Evolutionary conservation across 2,888 invertebrate genomes (phyloP), one percentile per base, ranked within the genome.

Genomic region (Macropis europaea): DNA sequence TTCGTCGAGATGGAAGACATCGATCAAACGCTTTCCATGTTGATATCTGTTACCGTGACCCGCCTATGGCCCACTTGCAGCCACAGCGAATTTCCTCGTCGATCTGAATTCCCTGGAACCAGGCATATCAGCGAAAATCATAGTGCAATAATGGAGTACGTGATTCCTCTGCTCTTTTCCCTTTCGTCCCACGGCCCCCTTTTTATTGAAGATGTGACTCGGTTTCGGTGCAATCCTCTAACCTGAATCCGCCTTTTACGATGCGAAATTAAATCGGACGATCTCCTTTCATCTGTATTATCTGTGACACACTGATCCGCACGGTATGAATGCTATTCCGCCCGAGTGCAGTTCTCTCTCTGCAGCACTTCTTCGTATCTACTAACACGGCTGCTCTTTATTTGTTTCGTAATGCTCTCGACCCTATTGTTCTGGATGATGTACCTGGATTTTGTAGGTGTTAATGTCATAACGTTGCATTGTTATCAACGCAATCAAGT

Each of bases 201-300:
- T 50, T 50, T 40, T 54, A 45, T 71, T 30, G 59, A 24, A 66
- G 48, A 6, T 34, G 34, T 15, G 13, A 43, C 15, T 34, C n/a
- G 4, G 7, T 11, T 28, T 24, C 2, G 15, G 5, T 34, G 47
- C 30, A 13, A 7, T 17, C 19, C 34, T 15, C 7, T 15, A n/a
- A n/a, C 15, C 26, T 48, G 60, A 60, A 48, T 30, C 28, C 26
- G 30, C 1, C 26, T 47, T 52, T 30, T 13, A 11, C 47, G 59
- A 42, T 54, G 61, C 53, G 61, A 61, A 60, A 70, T 74, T 53
- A 66, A 74, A 47, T 68, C 61, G 32, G 42, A 22, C 30, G 19
- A 11, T 42, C 17, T 47, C 36, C 38, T 43, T 45, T 73, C 71
- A 73, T 73, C 57, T 30, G 64, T 26, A 13, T 34, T 50, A 71